phyloP scores from a whole-genome alignment of 2,888 invertebrate genomes.

The Chaitophorus viminalis region DNA sequence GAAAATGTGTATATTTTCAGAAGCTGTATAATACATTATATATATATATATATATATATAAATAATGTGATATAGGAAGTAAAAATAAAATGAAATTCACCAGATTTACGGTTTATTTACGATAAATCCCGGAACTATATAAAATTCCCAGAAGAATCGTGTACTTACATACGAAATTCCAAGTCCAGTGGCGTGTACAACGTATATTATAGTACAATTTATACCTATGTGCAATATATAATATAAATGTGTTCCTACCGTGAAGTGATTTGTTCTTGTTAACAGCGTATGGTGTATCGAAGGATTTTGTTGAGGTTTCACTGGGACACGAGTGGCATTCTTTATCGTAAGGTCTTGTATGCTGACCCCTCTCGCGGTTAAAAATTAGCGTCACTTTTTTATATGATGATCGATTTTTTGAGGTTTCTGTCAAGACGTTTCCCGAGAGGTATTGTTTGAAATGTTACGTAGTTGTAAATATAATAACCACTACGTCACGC shows the following conservation, averaged over 20 bases:
- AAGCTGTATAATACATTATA: neutral
- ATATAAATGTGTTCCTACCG: neutral
- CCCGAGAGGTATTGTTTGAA: neutral
- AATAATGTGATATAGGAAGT: neutral
- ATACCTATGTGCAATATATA: neutral
- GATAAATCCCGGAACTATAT: neutral
- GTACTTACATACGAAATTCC: no score
- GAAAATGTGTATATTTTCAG: neutral
- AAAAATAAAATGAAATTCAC: neutral
- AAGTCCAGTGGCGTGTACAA: no score
- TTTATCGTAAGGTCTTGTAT: neutral
- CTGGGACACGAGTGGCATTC: neutral
- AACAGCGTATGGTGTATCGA: neutral
- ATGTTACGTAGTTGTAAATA: no score
- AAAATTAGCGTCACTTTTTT: neutral
- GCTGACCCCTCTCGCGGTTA: neutral
- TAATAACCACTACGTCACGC: no score
- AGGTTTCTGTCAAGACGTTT: neutral
- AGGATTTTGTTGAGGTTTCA: neutral
- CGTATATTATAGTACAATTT: no score
- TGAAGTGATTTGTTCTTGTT: constrained; percentile 15
- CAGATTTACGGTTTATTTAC: neutral
- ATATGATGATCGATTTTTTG: neutral
- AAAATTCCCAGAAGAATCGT: no score
- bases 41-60: no score